A percentile compares a stretch with the other conserved stretches of the same genome.
phyloP scores from a whole-genome alignment of 1,140 invertebrate genomes.

The Propsilocerus akamusi region DNA sequence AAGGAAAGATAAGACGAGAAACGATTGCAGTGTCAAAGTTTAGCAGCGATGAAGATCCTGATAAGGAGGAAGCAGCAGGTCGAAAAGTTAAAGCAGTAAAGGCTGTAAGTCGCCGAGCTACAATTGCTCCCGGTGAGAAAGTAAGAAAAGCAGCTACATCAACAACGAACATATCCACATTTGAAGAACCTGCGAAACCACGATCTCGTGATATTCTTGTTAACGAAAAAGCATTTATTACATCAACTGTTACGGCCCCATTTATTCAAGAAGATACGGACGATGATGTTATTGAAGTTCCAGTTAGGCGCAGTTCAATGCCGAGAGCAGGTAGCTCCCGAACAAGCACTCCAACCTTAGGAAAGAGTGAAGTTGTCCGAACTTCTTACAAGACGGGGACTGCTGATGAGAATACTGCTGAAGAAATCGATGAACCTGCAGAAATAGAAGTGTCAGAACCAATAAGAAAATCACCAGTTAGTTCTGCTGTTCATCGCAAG shows the following conservation, averaged over 20 bases:
- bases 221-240: not conserved
- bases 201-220: not conserved
- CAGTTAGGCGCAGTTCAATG: too few species aligned
- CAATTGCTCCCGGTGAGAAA: not conserved
- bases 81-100: not conserved
- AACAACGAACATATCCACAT: not conserved
- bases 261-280: not conserved
- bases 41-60: not conserved
- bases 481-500: not conserved
- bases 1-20: slow-evolving; percentile 13
- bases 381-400: not conserved
- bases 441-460: not conserved
- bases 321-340: not conserved
- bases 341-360: not conserved
- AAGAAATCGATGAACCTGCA: not conserved
- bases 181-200: not conserved
- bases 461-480: not conserved
- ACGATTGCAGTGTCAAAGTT: slow-evolving; percentile 5
- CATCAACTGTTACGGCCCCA: slow-evolving; percentile 1
- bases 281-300: not conserved
- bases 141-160: not conserved
- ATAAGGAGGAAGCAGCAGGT: not conserved
- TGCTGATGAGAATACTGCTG: not conserved
- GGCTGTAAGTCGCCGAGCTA: not conserved
- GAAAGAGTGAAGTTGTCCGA: not conserved